Conservation (phyloP, 2,888 invertebrate genomes). For the Andrena flavipes region DNA sequence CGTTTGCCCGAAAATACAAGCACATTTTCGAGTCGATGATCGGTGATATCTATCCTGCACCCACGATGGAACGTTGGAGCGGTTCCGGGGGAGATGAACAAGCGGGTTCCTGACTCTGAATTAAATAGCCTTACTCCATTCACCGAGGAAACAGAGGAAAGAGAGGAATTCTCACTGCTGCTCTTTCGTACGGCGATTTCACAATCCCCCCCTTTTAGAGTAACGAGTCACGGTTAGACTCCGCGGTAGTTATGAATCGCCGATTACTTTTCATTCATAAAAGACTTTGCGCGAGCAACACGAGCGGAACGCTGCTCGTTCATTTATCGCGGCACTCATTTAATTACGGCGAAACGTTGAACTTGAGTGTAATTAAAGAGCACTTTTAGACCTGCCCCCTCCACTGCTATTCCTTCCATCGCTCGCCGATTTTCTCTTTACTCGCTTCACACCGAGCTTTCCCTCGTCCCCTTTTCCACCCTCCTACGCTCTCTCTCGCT, state of each 20-base stretch:
- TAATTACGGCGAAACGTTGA: constrained; percentile 68
- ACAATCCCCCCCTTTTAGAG: constrained; percentile 12
- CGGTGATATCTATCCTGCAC: too few species aligned
- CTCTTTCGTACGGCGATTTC: constrained; percentile 3
- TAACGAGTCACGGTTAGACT: constrained; percentile 27
- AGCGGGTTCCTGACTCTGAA: neutral
- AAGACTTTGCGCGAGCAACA: constrained; percentile 39
- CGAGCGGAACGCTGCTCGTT: constrained; percentile 52
- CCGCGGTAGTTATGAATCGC: constrained; percentile 48
- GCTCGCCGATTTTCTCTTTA: constrained; percentile 32
- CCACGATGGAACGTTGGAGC: too few species aligned
- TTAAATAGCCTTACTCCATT: neutral
- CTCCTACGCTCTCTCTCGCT: neutral
- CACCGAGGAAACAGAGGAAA: neutral
- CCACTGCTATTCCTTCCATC: neutral
- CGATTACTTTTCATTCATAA: constrained; percentile 68
- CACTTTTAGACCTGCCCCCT: constrained; percentile 43
- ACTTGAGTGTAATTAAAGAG: constrained; percentile 67
- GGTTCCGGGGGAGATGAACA: neutral
- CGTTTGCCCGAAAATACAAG: too few species aligned
- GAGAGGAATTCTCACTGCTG: constrained; percentile 5
- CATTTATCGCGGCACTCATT: constrained; percentile 66
- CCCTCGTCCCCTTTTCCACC: neutral
- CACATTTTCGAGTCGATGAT: too few species aligned
- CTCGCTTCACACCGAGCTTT: constrained; percentile 6